These are phyloP conservation scores for Micrasema minimum DNA, from an alignment of 1,140 invertebrate species.

Conservation along the genomic window DNA sequence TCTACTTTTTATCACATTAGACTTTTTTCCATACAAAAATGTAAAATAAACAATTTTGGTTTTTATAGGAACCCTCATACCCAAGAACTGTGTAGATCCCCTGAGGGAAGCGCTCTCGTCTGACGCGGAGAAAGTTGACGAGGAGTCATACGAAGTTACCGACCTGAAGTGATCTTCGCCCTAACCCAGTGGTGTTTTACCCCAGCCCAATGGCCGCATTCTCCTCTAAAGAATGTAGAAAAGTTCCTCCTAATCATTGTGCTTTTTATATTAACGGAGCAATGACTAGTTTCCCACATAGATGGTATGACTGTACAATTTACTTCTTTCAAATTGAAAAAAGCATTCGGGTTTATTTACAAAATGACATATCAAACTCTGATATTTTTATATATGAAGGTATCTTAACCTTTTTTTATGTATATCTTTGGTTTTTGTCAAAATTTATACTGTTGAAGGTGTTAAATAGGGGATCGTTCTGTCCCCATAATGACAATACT, in stretches of 20 bases:
- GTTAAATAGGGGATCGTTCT: too few species aligned
- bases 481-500: too few species aligned
- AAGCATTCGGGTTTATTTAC: not conserved
- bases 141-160: conserved; percentile 71
- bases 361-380: conserved; percentile 28
- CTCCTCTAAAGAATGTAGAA: conserved; percentile 41
- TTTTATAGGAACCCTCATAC: conserved; percentile 83
- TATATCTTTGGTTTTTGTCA: too few species aligned
- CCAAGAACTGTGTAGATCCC: conserved; percentile 85
- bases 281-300: conserved; percentile 4
- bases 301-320: conserved; percentile 14
- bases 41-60: too few species aligned
- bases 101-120: conserved; percentile 81
- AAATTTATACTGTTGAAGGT: too few species aligned
- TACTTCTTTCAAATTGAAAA: not conserved
- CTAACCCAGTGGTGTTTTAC: not conserved
- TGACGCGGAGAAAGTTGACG: conserved; percentile 85
- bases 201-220: conserved; percentile 5
- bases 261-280: conserved; percentile 38
- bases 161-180: conserved; percentile 35
- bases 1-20: too few species aligned
- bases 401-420: too few species aligned
- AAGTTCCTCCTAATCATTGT: conserved; percentile 48
- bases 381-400: conserved; percentile 31
- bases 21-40: too few species aligned